Percentiles rank a stretch among this genome's conserved stretches.
Conservation (phyloP, 2,888 invertebrate species). For the Miltochrista miniata region DNA sequence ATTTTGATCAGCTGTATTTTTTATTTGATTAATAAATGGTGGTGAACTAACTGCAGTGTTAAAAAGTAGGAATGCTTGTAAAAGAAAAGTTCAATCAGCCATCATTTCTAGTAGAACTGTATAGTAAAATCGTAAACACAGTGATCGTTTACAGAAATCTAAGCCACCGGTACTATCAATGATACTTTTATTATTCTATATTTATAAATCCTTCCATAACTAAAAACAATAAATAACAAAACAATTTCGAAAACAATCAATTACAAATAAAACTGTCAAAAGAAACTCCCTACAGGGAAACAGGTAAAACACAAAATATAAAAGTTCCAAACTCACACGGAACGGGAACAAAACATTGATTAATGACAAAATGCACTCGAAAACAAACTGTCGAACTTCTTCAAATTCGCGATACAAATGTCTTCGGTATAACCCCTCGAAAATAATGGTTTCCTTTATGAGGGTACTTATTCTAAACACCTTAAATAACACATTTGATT, state of each 20-base stretch:
- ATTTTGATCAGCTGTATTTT: no score
- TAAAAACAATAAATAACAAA: slow-evolving; percentile 27
- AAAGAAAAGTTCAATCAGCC: no score
- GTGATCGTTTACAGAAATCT: no score
- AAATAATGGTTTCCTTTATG: slow-evolving; percentile 82
- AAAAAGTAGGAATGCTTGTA: no score
- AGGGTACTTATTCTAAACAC: slow-evolving; percentile 45
- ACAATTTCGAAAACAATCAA: slow-evolving; percentile 66
- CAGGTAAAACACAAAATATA: slow-evolving; percentile 78
- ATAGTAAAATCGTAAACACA: no score
- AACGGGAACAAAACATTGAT: slow-evolving; percentile 80
- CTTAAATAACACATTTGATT: slow-evolving; percentile 18
- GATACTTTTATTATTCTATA: no score
- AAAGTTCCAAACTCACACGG: slow-evolving; percentile 51
- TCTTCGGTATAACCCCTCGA: slow-evolving; percentile 75
- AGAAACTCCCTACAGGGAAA: slow-evolving; percentile 59
- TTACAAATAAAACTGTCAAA: slow-evolving; percentile 75
- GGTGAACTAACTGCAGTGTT: no score
- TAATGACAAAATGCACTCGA: slow-evolving; percentile 83
- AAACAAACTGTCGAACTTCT: slow-evolving; percentile 83
- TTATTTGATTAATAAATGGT: no score
- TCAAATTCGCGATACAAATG: slow-evolving; percentile 82
- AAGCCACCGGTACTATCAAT: not conserved
- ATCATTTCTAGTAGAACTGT: no score
- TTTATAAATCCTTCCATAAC: slow-evolving; percentile 31